phyloP scores from a whole-genome alignment of 2,797 vertebrate species.

The Labroides dimidiatus region DNA sequence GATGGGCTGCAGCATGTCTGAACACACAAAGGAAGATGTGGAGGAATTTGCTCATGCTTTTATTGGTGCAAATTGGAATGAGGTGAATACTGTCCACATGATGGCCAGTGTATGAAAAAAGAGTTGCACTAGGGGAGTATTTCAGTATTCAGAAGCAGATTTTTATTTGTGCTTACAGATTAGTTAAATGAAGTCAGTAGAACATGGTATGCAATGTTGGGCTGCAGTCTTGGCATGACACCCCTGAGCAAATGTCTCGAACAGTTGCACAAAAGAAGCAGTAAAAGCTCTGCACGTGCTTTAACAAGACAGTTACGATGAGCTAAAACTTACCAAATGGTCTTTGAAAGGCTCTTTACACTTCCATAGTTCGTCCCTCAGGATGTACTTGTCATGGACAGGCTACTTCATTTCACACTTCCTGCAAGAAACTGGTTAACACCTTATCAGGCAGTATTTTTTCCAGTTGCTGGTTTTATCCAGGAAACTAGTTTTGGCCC shows the following conservation, averaged over 20 bases:
- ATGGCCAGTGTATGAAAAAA: no score
- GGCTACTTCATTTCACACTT: slow-evolving; percentile 1
- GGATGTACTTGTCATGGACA: neutral
- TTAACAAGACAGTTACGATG: neutral
- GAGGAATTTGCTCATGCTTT: no score
- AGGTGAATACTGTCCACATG: no score
- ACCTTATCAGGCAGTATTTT: neutral
- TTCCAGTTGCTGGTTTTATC: neutral
- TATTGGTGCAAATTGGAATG: no score
- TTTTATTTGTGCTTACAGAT: no score
- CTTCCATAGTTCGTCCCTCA: neutral
- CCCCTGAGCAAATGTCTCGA: slow-evolving; percentile 35
- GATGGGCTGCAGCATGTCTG: slow-evolving; percentile 32
- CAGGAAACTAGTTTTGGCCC: neutral
- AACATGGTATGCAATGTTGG: neutral
- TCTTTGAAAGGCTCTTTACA: neutral
- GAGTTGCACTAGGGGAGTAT: no score
- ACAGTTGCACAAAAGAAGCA: slow-evolving; percentile 7
- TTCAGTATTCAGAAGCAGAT: no score
- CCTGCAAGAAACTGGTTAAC: no score
- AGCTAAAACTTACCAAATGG: neutral
- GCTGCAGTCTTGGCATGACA: slow-evolving; percentile 15
- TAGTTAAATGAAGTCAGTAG: no score
- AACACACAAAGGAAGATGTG: slow-evolving; percentile 4
- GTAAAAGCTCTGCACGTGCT: neutral